Conservation (phyloP, 2,113 vertebrate species). For the Oenanthe melanoleuca region DNA sequence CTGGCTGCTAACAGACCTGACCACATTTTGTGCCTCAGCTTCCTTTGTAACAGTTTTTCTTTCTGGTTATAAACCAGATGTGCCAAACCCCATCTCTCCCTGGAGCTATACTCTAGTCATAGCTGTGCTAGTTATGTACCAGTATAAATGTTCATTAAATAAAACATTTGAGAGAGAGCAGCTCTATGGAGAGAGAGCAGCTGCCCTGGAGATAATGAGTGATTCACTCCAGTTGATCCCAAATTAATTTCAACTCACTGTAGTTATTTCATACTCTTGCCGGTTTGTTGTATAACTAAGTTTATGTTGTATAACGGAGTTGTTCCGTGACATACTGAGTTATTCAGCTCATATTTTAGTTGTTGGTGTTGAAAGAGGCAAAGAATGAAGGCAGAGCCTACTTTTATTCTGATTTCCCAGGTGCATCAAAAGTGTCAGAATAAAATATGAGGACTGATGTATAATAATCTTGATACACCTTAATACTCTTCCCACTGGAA, state of each 20-base stretch:
- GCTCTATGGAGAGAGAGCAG: neutral
- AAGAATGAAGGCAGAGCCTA: neutral
- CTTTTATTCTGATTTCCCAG: neutral
- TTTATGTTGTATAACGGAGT: neutral
- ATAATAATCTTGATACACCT: neutral
- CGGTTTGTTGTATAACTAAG: constrained; percentile 36
- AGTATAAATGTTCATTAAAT: neutral
- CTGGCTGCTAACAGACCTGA: neutral
- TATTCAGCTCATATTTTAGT: neutral
- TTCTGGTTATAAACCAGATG: neutral
- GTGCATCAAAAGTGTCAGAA: neutral
- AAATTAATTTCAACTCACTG: neutral
- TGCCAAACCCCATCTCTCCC: neutral
- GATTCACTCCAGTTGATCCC: constrained; percentile 15
- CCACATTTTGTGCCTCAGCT: neutral
- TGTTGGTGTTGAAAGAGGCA: neutral
- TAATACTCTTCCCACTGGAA: neutral
- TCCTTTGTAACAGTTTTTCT: neutral
- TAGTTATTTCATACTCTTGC: constrained; percentile 2
- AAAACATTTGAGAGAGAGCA: neutral
- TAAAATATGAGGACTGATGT: neutral
- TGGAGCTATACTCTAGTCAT: neutral
- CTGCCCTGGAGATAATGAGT: constrained; percentile 38
- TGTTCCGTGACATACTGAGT: neutral
- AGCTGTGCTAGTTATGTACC: neutral